Evolutionary conservation across 1,140 invertebrate genomes (phyloP), one percentile per base, ranked within the genome.

Genomic region (Neuroterus valhalla): DNA sequence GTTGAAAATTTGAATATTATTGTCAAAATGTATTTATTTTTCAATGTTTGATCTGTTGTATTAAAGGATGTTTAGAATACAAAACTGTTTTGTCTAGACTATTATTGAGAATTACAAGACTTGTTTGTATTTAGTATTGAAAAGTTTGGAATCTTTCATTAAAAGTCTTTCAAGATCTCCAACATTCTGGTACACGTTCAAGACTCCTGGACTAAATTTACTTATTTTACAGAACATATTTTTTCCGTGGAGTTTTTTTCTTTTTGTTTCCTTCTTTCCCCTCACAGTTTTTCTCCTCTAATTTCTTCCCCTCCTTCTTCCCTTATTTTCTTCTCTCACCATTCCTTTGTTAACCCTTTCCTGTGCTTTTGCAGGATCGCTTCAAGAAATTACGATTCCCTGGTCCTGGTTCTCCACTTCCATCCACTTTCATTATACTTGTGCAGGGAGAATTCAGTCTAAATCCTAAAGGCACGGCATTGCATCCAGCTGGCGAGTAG

Each of bases 351-450:
- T 31, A 70, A 26, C 17, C 12, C 46, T 68, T 66, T 17, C 42
- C 43, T 74, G 68, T 68, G 70, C 72, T 66, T 50, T 75, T 71
- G 21, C 55, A 31, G 26, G n/a, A 15, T 14, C 26, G 23, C n/a
- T n/a, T 62, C 3, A 11, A 62, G 55, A 62, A 71, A 68, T 75
- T 71, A 71, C 74, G 74, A 23, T 62, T 43, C 67, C 66, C 48
- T 66, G 46, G 55, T 62, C 66, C 48, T 66, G 46, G 55, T 62
- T 62, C 66, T 72, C 44, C 69, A 75, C 71, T 78, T 75, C 68
- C 74, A 72, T 82, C 72, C 75, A 78, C 78, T 82, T 81, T 82
- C 81, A 81, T 82, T 82, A 79, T 74, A 62, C 66, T 21, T 44
- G 66, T 6, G 52, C 70, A 55, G 46, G 55, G 55, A 70, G 46